Conservation (phyloP, 2,113 vertebrate genomes). For the Arizona elegans region DNA sequence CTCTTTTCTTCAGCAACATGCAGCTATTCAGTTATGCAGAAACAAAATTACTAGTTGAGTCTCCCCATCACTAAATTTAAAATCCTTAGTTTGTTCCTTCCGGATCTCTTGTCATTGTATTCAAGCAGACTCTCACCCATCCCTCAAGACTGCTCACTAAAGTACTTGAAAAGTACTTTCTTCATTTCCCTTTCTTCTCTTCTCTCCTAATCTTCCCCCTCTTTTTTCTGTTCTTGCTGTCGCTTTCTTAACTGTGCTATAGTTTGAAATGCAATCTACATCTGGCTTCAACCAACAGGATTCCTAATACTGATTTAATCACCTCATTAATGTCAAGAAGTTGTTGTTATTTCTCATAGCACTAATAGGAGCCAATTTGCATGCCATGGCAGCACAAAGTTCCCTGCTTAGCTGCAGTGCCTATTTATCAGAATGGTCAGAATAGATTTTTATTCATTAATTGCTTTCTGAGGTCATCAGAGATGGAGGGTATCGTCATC, state of each 20-base stretch:
- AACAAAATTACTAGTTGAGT: not conserved
- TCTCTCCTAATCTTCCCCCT: too few relatives aligned
- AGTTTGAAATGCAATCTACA: not conserved
- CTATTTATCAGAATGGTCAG: conserved; percentile 23
- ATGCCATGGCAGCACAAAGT: conserved; percentile 21
- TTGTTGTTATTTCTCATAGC: conserved; percentile 42
- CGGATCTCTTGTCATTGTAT: not conserved
- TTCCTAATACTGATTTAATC: conserved; percentile 55
- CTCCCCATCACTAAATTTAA: not conserved
- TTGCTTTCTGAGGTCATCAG: not conserved
- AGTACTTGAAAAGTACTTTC: not conserved
- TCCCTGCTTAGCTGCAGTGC: not conserved
- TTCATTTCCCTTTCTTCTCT: not conserved
- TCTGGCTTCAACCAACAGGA: conserved; percentile 44
- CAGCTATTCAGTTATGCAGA: not conserved
- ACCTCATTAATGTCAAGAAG: conserved; percentile 52
- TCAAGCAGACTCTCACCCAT: not conserved
- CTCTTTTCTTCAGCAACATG: not conserved
- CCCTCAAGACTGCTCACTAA: not conserved
- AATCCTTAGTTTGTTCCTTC: not conserved
- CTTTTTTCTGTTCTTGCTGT: not conserved
- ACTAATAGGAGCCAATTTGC: conserved; percentile 46
- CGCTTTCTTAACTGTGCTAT: conserved; percentile 20
- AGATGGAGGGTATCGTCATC: conserved; percentile 26
- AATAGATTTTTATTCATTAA: conserved; percentile 16